A percentile compares a stretch with the other conserved stretches of the same genome.
Conservation (phyloP, 1,140 invertebrate genomes). For the Drosophila nikananu region DNA sequence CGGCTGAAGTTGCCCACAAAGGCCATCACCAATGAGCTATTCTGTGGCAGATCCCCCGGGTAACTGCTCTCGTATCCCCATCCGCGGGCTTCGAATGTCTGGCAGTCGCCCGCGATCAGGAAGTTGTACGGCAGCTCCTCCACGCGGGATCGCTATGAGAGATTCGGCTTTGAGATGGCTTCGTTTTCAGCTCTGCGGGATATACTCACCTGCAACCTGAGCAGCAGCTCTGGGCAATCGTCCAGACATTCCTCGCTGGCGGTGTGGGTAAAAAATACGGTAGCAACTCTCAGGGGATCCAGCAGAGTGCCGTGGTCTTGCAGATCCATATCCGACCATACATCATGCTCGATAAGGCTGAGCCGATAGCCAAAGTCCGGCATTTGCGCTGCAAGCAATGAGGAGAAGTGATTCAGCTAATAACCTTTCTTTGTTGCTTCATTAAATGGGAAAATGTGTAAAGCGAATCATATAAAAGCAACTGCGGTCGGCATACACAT, state of each 20-base stretch:
- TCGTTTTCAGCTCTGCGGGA: rapidly evolving
- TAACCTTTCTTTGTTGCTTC: conserved; percentile 15
- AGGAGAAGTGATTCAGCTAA: conserved; percentile 27
- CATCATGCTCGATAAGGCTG: conserved; percentile 67
- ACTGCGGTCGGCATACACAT: not conserved
- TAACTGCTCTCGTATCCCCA: conserved; percentile 66
- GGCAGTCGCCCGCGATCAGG: conserved; percentile 71
- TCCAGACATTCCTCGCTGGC: conserved; percentile 52
- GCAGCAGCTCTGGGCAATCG: conserved; percentile 56
- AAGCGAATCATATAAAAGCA: conserved; percentile 18
- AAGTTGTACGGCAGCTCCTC: conserved; percentile 80
- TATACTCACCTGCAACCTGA: conserved; percentile 61
- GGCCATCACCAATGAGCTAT: conserved; percentile 62
- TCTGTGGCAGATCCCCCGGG: conserved; percentile 32
- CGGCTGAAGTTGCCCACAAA: conserved; percentile 69
- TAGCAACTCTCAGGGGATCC: conserved; percentile 40
- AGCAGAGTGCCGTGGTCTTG: conserved; percentile 26
- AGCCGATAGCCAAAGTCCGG: conserved; percentile 56
- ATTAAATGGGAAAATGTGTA: conserved; percentile 1
- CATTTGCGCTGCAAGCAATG: conserved; percentile 38
- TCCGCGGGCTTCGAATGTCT: conserved; percentile 71
- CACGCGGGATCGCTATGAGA: conserved; percentile 10
- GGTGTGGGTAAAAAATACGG: conserved; percentile 73
- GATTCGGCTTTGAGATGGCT: not conserved
- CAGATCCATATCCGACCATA: conserved; percentile 60